Evolutionary conservation across 1,140 invertebrate genomes (phyloP).

Genomic region (Spodoptera frugiperda): DNA sequence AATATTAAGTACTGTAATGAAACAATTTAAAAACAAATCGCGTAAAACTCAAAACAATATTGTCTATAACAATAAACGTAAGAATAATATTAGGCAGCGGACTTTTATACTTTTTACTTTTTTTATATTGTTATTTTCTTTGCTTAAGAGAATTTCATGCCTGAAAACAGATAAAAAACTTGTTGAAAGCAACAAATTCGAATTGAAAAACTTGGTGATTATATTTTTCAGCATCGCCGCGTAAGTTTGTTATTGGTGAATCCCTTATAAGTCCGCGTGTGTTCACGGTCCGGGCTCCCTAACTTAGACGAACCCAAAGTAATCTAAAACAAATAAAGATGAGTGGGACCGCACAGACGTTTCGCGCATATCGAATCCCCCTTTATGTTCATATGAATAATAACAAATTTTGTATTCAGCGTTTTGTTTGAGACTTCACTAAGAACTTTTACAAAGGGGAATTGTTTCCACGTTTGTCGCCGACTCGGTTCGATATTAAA

Average conservation of each 20-base stretch:
- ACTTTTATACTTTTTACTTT: constrained; percentile 33
- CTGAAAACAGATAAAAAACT: constrained; percentile 43
- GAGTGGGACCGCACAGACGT: constrained; percentile 74
- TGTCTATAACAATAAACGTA: constrained; percentile 28
- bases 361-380: constrained; percentile 74
- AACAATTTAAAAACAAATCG: neutral
- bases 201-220: constrained; percentile 77
- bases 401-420: constrained; percentile 66
- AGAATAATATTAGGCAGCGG: constrained; percentile 18
- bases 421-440: constrained; percentile 65
- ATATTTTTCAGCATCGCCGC: constrained; percentile 63
- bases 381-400: constrained; percentile 78
- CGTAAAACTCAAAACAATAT: constrained; percentile 5
- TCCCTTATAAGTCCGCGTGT: constrained; percentile 71
- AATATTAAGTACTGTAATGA: no score
- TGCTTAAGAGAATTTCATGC: constrained; percentile 36
- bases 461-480: constrained; percentile 46
- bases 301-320: constrained; percentile 78
- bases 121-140: constrained; percentile 40
- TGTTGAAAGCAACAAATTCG: constrained; percentile 53
- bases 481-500: constrained; percentile 32
- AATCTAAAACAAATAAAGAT: constrained; percentile 85
- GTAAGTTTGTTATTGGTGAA: constrained; percentile 70
- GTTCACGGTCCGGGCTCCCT: constrained; percentile 61
- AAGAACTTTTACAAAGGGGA: constrained; percentile 51